Evolutionary conservation across 2,888 invertebrate genomes (phyloP), one percentile per base, ranked within the genome.

Genomic region (Acanthosepion lycidas): DNA sequence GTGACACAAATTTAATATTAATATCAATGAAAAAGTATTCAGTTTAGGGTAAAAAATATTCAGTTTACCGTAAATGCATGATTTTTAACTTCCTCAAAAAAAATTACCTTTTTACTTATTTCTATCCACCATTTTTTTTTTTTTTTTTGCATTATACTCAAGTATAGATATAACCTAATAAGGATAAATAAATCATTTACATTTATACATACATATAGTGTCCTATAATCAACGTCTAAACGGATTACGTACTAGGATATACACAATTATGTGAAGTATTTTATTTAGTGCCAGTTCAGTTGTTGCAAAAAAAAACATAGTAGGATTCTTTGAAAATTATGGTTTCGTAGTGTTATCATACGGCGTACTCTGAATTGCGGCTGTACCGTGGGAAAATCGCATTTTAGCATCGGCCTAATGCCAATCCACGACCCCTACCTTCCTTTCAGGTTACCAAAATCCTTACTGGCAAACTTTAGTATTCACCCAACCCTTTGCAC

Each of bases 401-500:
- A 78, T 78, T 78, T 78, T 78, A n/a, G 78, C 78, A 78, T 33
- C n/a, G 78, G 78, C 33, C 78, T 78, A 78, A 78, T 78, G 78
- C 78, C 78, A 78, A 78, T 12, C n/a, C 78, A 33, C 78, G 78
- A 78, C n/a, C 78, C 33, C 78, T 78, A 78, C 78, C n/a, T n/a
- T n/a, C 33, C n/a, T 33, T 33, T 12, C 78, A 78, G 78, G n/a
- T 78, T 78, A 78, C 78, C 78, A 78, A 78, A 78, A 78, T 33
- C 78, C 18, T 78, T 15, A 78, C 78, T 78, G 78, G 33, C 78
- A 78, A 78, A n/a, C 33, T 78, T 78, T n/a, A n/a, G n/a, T 18
- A 78, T 78, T n/a, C n/a, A n/a, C n/a, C 59, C 78, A 15, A 4
- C 78, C 78, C 78, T 23, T 78, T 78, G 15, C 78, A n/a, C 78